phyloP scores from a whole-genome alignment of 1,140 invertebrate genomes.

The Arion vulgaris region DNA sequence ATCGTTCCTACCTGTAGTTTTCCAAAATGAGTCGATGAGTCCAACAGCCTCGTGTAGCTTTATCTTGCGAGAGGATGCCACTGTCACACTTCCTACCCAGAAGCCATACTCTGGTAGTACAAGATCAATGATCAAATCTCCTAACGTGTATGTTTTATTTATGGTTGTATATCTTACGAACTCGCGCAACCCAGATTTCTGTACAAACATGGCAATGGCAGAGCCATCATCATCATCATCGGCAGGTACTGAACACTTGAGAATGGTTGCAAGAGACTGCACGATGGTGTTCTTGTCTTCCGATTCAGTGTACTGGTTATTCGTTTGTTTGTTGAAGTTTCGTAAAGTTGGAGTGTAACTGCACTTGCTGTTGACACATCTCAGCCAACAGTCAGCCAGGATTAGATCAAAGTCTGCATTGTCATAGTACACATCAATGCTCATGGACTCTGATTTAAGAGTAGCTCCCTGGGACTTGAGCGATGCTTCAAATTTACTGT shows the following conservation, averaged over 20 bases:
- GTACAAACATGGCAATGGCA: constrained; percentile 31
- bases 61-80: not conserved
- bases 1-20: constrained; percentile 19
- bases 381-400: constrained; percentile 59
- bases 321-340: constrained; percentile 32
- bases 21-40: constrained; percentile 8
- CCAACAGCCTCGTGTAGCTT: constrained; percentile 2
- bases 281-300: constrained; percentile 50
- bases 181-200: constrained; percentile 36
- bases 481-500: constrained; percentile 43
- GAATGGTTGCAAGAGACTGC: constrained; percentile 34
- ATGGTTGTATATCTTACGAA: constrained; percentile 56
- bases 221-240: not conserved
- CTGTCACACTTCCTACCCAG: constrained; percentile 49
- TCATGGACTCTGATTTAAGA: constrained; percentile 47
- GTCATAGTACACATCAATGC: constrained; percentile 61
- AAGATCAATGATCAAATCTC: constrained; percentile 57
- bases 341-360: constrained; percentile 54
- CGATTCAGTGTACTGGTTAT: constrained; percentile 49
- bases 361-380: constrained; percentile 54
- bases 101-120: constrained; percentile 62
- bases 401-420: constrained; percentile 53
- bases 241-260: constrained; percentile 8
- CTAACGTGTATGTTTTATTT: constrained; percentile 51
- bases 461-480: constrained; percentile 51